phyloP scores from a whole-genome alignment of 2,113 vertebrate species.

The Nesogale talazaci region DNA sequence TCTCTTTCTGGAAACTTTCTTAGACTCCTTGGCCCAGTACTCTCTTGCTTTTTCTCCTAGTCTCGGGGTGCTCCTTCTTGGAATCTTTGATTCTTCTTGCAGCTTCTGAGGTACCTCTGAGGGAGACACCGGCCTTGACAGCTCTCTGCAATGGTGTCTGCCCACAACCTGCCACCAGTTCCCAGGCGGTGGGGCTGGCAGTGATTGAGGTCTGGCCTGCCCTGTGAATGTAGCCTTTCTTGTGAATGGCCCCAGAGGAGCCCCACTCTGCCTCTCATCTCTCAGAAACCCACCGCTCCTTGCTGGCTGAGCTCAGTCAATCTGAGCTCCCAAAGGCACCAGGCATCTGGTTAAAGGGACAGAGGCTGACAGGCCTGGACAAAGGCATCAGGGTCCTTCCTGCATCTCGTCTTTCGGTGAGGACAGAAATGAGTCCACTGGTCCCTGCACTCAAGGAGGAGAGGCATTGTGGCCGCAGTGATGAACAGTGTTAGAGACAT shows the following conservation, averaged over 20 bases:
- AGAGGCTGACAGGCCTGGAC: neutral
- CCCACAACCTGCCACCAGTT: neutral
- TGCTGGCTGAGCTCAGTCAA: neutral
- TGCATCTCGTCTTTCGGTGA: neutral
- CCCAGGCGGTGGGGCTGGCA: neutral
- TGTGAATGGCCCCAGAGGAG: neutral
- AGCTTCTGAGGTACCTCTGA: constrained; percentile 32
- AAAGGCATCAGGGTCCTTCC: neutral
- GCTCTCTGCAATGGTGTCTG: neutral
- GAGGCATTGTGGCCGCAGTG: neutral
- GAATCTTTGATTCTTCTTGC: constrained; percentile 25
- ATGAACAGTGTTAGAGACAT: neutral
- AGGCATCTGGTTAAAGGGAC: neutral
- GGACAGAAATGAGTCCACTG: neutral
- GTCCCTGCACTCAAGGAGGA: neutral
- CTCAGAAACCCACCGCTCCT: neutral
- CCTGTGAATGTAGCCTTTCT: neutral
- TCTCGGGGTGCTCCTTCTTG: neutral
- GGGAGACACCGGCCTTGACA: neutral
- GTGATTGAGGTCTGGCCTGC: neutral
- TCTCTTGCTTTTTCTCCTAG: constrained; percentile 9
- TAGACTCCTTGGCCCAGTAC: neutral
- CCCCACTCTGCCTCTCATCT: neutral
- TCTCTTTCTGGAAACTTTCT: neutral
- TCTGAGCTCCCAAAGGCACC: constrained; percentile 21